Evolutionary conservation across 2,113 vertebrate genomes (phyloP).

Genomic region (Himantopus leucocephalus): DNA sequence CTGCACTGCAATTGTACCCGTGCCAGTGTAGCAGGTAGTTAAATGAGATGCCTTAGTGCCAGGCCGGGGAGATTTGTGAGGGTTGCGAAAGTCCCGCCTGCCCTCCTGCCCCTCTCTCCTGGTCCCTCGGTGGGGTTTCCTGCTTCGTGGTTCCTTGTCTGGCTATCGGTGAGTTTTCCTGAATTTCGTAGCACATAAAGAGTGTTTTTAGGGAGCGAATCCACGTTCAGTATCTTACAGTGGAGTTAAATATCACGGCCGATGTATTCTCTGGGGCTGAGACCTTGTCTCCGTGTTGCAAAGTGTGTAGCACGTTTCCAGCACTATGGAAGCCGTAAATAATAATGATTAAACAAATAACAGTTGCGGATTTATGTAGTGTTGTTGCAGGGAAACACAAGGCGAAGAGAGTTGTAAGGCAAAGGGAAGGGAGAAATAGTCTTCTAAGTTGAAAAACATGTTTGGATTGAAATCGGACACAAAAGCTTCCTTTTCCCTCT

Average conservation of each 20-base stretch:
- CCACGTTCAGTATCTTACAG: rapidly evolving
- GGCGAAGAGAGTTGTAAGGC: neutral
- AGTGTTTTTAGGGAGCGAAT: neutral
- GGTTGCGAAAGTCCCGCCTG: neutral
- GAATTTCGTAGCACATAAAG: rapidly evolving
- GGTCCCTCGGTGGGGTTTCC: neutral
- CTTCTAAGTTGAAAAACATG: neutral
- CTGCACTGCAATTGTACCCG: rapidly evolving
- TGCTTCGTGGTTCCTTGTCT: neutral
- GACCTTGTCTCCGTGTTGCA: neutral
- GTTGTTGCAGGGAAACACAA: neutral
- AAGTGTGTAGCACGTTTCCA: neutral
- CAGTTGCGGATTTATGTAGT: neutral
- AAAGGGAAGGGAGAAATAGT: neutral
- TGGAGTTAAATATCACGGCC: neutral
- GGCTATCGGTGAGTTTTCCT: neutral
- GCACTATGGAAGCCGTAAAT: neutral
- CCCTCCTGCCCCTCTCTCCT: neutral
- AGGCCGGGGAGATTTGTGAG: neutral
- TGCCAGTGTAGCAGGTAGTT: neutral
- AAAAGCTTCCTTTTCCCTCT: neutral
- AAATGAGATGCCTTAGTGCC: rapidly evolving
- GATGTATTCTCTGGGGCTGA: neutral
- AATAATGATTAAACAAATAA: neutral
- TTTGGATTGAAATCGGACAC: neutral